These are phyloP conservation scores for Zaprionus kolodkinae DNA, from an alignment of 1,140 invertebrate species.

Conservation along the genomic window DNA sequence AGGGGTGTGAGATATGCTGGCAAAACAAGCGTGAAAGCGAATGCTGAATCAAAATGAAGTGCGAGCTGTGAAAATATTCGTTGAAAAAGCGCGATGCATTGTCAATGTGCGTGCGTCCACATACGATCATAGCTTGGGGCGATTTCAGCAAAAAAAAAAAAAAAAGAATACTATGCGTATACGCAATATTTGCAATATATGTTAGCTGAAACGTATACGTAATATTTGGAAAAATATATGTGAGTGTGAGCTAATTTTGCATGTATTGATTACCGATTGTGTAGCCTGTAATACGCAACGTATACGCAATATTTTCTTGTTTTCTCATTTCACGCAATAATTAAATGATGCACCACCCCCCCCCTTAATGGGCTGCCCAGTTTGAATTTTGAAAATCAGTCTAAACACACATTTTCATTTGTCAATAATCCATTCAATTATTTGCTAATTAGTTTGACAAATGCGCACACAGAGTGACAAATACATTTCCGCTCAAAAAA, in stretches of 20 bases:
- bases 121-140: conserved; percentile 2
- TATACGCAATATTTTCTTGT: no score
- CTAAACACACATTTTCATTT: not conserved
- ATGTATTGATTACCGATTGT: no score
- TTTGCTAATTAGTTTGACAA: conserved; percentile 58
- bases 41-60: conserved; percentile 55
- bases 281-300: not conserved
- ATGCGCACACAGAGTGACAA: conserved; percentile 57
- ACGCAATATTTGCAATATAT: conserved; percentile 10
- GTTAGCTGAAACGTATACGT: conserved; percentile 17
- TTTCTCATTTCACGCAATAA: not conserved
- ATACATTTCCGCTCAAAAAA: conserved; percentile 65
- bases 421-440: conserved; percentile 33
- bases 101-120: conserved; percentile 12
- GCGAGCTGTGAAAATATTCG: conserved; percentile 25
- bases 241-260: no score
- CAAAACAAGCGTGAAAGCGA: conserved; percentile 18
- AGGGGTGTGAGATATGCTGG: no score
- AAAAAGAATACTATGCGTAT: conserved; percentile 9
- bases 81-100: conserved; percentile 28
- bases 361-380: not conserved
- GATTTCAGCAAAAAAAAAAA: conserved; percentile 2
- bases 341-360: not conserved
- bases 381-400: not conserved
- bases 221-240: not conserved